Evolutionary conservation across 2,113 vertebrate species (phyloP), one percentile per base, ranked within the genome.

Genomic region (Asarcornis scutulata): DNA sequence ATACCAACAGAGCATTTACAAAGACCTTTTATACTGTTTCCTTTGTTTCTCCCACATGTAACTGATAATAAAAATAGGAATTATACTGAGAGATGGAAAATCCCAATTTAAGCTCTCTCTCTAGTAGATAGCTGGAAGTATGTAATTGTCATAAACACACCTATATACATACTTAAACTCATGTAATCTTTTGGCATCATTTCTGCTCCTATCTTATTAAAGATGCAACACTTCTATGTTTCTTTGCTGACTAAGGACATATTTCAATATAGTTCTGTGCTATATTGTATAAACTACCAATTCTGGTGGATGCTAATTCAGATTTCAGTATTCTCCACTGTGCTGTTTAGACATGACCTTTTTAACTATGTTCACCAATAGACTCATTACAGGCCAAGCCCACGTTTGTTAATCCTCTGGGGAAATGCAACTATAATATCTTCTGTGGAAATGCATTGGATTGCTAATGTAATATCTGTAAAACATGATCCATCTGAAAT

Each of bases 401-500:
- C 20, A 6, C 53, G 7, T 71, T 90, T 86, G 17, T 67, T 92
- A 27, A 55, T 55, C 36, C 25, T 77, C 83, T 73, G 36, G 40
- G n/a, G 75, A 50, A 21, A 55, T 50, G 7, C 15, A 80, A 7
- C 15, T 92, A 14, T 64, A 96, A 91, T 73, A 80, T 36, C 9
- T 86, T 88, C 53, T 44, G 26, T 84, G 46, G 73, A 86, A 93
- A 72, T 31, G 34, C 11, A 68, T 64, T 86, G 36, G 91, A 86
- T 85, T 71, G 78, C 18, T 88, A 93, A 87, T 67, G 56, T 63
- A 91, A 83, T 96, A 91, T 91, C 53, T 80, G 66, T 69, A 75
- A 79, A 84, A 88, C 23, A 67, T 36, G 42, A 94, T 90, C 44
- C 25, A 72, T 58, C 86, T 96, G 87, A 97, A 96, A 92, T 32